Evolutionary conservation across 2,797 vertebrate species (phyloP).

Genomic region (Eurystomus glaucurus): DNA sequence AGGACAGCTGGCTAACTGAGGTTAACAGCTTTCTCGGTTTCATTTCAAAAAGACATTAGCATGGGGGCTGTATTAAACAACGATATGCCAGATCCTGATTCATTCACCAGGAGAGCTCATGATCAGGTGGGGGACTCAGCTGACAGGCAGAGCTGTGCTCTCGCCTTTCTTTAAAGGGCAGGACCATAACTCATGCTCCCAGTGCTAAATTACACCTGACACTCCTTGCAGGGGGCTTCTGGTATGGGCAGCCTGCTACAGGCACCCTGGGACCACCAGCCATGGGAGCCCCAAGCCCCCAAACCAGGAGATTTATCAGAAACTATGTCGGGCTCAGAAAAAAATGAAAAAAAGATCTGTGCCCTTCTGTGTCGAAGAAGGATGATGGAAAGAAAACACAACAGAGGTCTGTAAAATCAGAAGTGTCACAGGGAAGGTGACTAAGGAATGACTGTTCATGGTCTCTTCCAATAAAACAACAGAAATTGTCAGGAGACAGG

Average conservation of each 20-base stretch:
- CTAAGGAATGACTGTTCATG: not conserved
- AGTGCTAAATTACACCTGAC: constrained; percentile 74
- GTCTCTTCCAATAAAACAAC: not conserved
- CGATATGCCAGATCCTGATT: constrained; percentile 79
- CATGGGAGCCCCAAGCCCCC: not conserved
- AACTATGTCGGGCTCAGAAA: not conserved
- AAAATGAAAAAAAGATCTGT: not conserved
- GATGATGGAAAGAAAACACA: not conserved
- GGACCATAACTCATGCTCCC: constrained; percentile 71
- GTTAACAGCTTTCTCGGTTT: constrained; percentile 83
- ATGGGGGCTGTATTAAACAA: constrained; percentile 79
- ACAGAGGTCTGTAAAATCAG: not conserved
- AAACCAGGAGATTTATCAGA: not conserved
- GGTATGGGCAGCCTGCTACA: constrained; percentile 40
- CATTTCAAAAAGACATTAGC: constrained; percentile 83
- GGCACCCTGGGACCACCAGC: not conserved
- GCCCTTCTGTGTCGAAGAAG: not conserved
- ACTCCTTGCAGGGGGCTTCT: constrained; percentile 48
- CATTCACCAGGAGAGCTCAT: constrained; percentile 76
- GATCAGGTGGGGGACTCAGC: constrained; percentile 67
- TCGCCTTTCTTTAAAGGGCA: constrained; percentile 77
- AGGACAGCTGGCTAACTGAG: constrained; percentile 82
- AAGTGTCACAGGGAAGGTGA: not conserved
- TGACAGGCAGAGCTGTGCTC: constrained; percentile 76
- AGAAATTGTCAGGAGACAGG: not conserved